Base-by-base conservation (phyloP, 2,888 invertebrate species). In the Mycalesis mineus region DNA sequence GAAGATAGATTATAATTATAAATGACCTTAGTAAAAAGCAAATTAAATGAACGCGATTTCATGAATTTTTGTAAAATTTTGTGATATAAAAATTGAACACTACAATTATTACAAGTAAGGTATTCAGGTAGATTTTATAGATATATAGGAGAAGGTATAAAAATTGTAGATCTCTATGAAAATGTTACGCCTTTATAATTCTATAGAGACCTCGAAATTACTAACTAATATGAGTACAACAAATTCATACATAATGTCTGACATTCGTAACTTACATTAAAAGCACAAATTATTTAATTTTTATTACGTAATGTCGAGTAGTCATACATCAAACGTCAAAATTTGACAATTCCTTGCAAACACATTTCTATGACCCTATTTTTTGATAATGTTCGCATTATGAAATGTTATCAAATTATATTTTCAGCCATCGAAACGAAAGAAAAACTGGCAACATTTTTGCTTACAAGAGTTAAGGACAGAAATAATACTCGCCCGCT, bases 211-310 rank as follows among this genome's bases (percentile, higher is more conserved):
- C 45, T 11, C 14, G 29, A 47, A 47, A 33, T 47, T 15, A 63
- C 61, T 60, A 63, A 64, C 29, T 29, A 17, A 45, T 31, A 44
- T 44, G 44, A 29, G 61, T 64, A 57, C 62, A 62, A 65, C 57
- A 80, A 75, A 47, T 28, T 22, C 49, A 51, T 42, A 36, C 44
- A 45, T 76, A 75, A 84, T 84, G 82, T 84, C 70, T 72, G 37
- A 84, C 84, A 84, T 84, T 65, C 68, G 71, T 82, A 85, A 85
- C 84, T 36, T 53, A 40, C 36, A 31, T 61, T 65, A 52, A 69
- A 77, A 75, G 73, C 71, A 68, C 65, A 69, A 72, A 69, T 68
- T 54, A 14, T 45, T 33, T 22, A 39, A 62, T 44, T 52, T 22
- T 22, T 22, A 22, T 22, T 22, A 22, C 22, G 22, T 22, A 22